Conservation (phyloP, 2,888 invertebrate species). For the Acleris emargana region DNA sequence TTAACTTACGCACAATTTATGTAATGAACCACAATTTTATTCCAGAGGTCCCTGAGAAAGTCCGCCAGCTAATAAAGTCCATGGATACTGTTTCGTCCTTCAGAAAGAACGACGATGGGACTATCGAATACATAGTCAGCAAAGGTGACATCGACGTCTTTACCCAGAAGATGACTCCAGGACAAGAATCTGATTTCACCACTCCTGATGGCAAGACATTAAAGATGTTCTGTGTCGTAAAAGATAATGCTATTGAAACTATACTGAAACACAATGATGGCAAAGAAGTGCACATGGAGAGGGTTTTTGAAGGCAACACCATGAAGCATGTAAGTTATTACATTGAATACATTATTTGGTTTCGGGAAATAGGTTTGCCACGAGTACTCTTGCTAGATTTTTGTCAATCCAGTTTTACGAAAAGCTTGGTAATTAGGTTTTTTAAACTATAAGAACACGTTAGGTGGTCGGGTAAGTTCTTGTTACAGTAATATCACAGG, state of each 20-base stretch:
- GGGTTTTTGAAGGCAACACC: conserved; percentile 22
- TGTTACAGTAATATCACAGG: no score
- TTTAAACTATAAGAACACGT: no score
- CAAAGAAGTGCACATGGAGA: conserved; percentile 8
- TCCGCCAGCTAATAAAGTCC: background rate
- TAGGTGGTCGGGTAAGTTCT: no score
- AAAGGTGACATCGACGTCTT: conserved; percentile 5
- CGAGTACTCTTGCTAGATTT: no score
- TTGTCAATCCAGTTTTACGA: no score
- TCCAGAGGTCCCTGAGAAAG: conserved; percentile 18
- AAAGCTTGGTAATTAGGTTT: no score
- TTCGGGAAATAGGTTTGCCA: no score
- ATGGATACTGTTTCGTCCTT: background rate
- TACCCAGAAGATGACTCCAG: conserved; percentile 9
- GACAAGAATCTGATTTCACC: conserved; percentile 5
- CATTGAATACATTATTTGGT: no score
- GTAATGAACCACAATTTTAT: background rate
- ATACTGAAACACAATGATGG: conserved; percentile 11
- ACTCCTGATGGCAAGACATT: conserved; percentile 12
- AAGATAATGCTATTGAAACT: background rate
- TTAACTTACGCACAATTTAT: no score
- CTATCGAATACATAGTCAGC: conserved; percentile 4
- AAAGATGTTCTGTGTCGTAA: background rate
- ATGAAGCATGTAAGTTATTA: conserved; percentile 22
- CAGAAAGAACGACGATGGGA: conserved; percentile 25